Evolutionary conservation across 2,113 vertebrate genomes (phyloP), one percentile per base, ranked within the genome.

Genomic region (Peromyscus californicus): DNA sequence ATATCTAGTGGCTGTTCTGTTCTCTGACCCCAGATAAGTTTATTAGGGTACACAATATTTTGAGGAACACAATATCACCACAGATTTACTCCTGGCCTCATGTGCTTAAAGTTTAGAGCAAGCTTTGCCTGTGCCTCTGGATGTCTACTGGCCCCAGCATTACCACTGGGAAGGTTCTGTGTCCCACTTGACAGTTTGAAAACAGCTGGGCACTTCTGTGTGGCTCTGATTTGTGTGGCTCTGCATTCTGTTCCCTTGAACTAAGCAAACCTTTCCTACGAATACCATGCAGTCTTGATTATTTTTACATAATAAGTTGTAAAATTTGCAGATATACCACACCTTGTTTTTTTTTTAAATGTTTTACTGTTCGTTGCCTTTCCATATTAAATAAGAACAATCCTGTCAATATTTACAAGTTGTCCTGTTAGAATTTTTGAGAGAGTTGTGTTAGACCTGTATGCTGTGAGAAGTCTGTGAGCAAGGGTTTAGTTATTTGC

Each of bases 311-410:
- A 54, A 22, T 22, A 70, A 29, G 8, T 54, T 79, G 13, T 88
- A 89, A 67, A 74, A 78, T 51, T 39, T 45, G 63, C 1, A 4
- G 11, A 88, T 93, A 93, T 26, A 29, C 72, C 24, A 26, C 13
- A 72, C 6, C 57, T 89, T 65, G 19, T 85, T 89, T 5, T 63
- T 95, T 51, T 51, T 78, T 15, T 88, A 75, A 84, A 45, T 36
- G 7, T 87, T 89, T 72, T 72, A 26, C 12, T 72, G 54, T 39
- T n/a, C 7, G 61, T 76, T 84, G 59, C 7, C 3, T 89, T 94
- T 91, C 16, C 16, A 51, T 80, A 48, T 93, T 91, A 80, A 42
- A 67, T 80, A 82, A 91, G 59, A 78, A 84, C 57, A 79, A 90
- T 72, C 39, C 89, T 92, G 10, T 87, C 36, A 88, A 6, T 59